These are phyloP conservation scores for Pristionchus japonicus DNA, from an alignment of 2,888 invertebrate species.

Conservation along the genomic window DNA sequence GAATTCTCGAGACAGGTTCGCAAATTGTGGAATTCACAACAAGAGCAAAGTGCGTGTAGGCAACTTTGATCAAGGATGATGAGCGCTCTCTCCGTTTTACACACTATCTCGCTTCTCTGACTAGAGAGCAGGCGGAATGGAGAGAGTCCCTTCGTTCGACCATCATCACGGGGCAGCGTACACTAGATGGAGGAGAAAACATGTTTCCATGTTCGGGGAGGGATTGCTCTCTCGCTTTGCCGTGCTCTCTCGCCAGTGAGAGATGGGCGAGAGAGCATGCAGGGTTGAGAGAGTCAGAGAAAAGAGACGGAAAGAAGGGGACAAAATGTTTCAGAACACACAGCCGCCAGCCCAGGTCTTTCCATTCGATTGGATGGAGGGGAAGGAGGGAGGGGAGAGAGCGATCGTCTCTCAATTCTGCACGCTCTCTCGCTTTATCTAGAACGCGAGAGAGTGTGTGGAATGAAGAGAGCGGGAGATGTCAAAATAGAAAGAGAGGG, in stretches of 20 bases:
- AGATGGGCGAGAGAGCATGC: not conserved
- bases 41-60: not conserved
- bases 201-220: not conserved
- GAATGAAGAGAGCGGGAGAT: not conserved
- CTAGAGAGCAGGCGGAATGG: not conserved
- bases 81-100: not conserved
- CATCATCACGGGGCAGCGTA: not conserved
- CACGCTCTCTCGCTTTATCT: not conserved
- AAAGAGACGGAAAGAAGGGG: not conserved
- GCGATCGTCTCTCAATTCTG: not conserved
- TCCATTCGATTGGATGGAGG: conserved; percentile 26
- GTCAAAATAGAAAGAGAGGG: conserved; percentile 35
- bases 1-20: not conserved
- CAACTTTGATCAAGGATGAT: not conserved
- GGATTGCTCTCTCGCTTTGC: not conserved
- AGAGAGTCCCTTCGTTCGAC: not conserved
- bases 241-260: not conserved
- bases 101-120: not conserved
- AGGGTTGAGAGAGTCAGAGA: not conserved
- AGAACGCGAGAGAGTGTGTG: not conserved
- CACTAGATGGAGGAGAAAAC: not conserved
- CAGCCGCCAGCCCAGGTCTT: not conserved
- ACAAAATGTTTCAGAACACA: conserved; percentile 28
- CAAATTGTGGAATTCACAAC: not conserved
- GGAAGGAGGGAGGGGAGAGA: not conserved